phyloP scores from a whole-genome alignment of 2,888 invertebrate genomes.

The Ashinkailepas kermadecensis region DNA sequence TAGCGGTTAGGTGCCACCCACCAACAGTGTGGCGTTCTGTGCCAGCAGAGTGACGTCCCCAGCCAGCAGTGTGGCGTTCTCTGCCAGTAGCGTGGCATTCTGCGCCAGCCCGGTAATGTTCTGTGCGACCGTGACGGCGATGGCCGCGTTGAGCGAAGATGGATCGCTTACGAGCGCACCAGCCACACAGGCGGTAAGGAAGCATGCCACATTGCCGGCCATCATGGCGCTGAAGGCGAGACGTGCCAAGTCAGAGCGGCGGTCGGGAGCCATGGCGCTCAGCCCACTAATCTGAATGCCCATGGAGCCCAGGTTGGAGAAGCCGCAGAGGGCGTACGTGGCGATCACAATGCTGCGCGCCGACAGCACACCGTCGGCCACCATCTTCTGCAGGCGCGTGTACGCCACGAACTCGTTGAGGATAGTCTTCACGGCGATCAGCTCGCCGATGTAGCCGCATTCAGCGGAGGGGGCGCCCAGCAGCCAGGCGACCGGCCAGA shows the following conservation, averaged over 20 bases:
- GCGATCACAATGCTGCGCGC: constrained; percentile 71
- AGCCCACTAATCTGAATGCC: constrained; percentile 76
- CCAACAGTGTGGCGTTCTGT: constrained; percentile 27
- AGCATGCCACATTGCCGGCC: constrained; percentile 72
- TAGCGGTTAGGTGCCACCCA: too few species aligned
- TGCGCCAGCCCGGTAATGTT: neutral
- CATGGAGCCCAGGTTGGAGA: constrained; percentile 79
- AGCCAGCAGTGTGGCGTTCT: neutral
- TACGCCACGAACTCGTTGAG: constrained; percentile 92
- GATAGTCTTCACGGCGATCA: constrained; percentile 82
- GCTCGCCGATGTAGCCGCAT: constrained; percentile 64
- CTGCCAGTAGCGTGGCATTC: neutral
- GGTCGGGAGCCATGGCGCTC: constrained; percentile 65
- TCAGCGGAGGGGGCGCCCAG: constrained; percentile 63
- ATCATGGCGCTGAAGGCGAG: constrained; percentile 69
- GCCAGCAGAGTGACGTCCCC: constrained; percentile 46
- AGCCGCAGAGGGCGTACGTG: constrained; percentile 85
- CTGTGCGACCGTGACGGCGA: neutral
- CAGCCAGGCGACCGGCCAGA: constrained; percentile 80
- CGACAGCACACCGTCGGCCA: constrained; percentile 48
- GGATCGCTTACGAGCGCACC: constrained; percentile 48
- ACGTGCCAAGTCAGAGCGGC: constrained; percentile 57
- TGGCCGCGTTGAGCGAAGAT: neutral
- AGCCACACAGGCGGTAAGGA: constrained; percentile 83
- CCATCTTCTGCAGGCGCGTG: constrained; percentile 60